These are phyloP conservation scores for Oxyscelio sp. DNA, from an alignment of 2,888 invertebrate genomes.

Conservation along the genomic window DNA sequence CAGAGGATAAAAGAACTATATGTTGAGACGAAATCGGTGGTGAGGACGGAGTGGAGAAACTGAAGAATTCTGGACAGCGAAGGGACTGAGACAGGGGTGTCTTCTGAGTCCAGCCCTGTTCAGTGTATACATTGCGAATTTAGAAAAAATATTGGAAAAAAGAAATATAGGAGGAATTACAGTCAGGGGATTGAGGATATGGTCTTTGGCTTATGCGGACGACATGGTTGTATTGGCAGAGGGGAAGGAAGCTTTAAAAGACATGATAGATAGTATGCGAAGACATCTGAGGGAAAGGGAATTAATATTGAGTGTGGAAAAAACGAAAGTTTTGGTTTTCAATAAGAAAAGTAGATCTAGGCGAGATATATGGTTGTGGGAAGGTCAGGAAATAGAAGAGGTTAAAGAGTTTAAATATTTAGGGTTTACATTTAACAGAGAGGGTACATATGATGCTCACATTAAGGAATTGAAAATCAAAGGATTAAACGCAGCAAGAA, in stretches of 20 bases:
- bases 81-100: slow-evolving; percentile 19
- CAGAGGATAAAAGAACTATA: slow-evolving; percentile 41
- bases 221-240: slow-evolving; percentile 20
- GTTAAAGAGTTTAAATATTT: neutral
- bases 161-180: slow-evolving; percentile 16
- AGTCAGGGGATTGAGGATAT: slow-evolving; percentile 13
- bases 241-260: neutral
- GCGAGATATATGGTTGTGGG: neutral
- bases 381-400: neutral
- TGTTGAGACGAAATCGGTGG: slow-evolving; percentile 29
- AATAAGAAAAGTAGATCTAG: neutral
- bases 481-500: slow-evolving; percentile 20
- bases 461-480: slow-evolving; percentile 37
- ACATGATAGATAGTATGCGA: slow-evolving; percentile 17
- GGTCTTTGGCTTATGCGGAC: slow-evolving; percentile 19
- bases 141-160: slow-evolving; percentile 11
- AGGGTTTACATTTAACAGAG: slow-evolving; percentile 1
- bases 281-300: slow-evolving; percentile 34
- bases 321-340: slow-evolving; percentile 35
- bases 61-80: slow-evolving; percentile 10
- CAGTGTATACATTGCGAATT: neutral
- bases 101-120: slow-evolving; percentile 5
- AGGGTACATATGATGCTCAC: slow-evolving; percentile 20
- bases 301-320: slow-evolving; percentile 18
- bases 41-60: neutral